A percentile compares a stretch with the other conserved stretches of the same genome.
Evolutionary conservation across 2,888 invertebrate species (phyloP).

Genomic region (Yponomeuta cagnagella): DNA sequence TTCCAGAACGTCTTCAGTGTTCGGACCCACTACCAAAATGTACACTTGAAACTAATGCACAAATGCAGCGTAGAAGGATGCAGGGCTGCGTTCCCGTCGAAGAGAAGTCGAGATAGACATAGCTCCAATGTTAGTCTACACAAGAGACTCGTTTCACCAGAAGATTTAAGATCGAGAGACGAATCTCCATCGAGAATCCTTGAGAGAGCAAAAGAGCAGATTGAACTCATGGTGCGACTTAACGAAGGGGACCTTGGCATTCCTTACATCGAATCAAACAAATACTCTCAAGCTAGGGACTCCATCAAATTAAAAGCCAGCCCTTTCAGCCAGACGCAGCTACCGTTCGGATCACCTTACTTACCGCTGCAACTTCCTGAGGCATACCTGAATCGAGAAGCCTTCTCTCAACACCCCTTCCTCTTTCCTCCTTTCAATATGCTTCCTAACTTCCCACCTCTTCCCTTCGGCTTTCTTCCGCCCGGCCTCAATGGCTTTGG

Average conservation of each 20-base stretch:
- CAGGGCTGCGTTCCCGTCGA: slow-evolving; percentile 95
- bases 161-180: slow-evolving; percentile 60
- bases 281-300: slow-evolving; percentile 58
- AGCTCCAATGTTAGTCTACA: slow-evolving; percentile 94
- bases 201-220: slow-evolving; percentile 81
- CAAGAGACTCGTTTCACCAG: slow-evolving; percentile 88
- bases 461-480: slow-evolving; percentile 63
- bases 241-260: slow-evolving; percentile 82
- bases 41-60: slow-evolving; percentile 96
- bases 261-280: slow-evolving; percentile 73
- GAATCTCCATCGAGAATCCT: slow-evolving; percentile 62
- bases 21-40: slow-evolving; percentile 96
- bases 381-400: slow-evolving; percentile 57
- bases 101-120: slow-evolving; percentile 93
- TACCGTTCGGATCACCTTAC: slow-evolving; percentile 51
- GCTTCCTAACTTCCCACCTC: slow-evolving; percentile 65
- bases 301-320: slow-evolving; percentile 47
- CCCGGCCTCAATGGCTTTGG: slow-evolving; percentile 59
- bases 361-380: slow-evolving; percentile 57
- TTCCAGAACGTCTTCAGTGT: slow-evolving; percentile 96
- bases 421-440: slow-evolving; percentile 67
- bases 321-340: slow-evolving; percentile 37
- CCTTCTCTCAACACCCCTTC: slow-evolving; percentile 65
- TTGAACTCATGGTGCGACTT: slow-evolving; percentile 85
- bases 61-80: slow-evolving; percentile 96